Evolutionary conservation across 1,140 invertebrate genomes (phyloP).

Genomic region (Nephila pilipes): DNA sequence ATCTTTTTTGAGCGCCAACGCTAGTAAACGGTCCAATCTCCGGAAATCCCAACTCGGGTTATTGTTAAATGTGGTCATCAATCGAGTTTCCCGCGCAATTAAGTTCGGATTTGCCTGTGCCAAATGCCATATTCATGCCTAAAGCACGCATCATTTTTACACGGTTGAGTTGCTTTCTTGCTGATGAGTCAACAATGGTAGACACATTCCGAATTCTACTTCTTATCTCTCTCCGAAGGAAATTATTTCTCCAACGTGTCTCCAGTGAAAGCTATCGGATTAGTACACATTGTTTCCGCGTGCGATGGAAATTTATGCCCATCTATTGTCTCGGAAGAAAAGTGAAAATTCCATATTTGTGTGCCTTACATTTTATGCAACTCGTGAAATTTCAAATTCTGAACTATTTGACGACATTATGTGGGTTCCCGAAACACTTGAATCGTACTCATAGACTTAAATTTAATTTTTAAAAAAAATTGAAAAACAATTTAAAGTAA

Average conservation of each 20-base stretch:
- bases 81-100: not conserved
- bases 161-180: not conserved
- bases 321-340: not conserved
- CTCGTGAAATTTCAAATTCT: not conserved
- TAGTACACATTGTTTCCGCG: conserved; percentile 24
- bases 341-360: not conserved
- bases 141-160: not conserved
- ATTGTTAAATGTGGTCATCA: not conserved
- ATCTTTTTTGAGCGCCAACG: too few relatives aligned
- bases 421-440: too few relatives aligned
- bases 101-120: not conserved
- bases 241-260: not conserved
- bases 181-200: conserved; percentile 2
- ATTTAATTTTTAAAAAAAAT: too few relatives aligned
- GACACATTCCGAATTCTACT: not conserved
- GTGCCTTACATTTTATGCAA: not conserved
- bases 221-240: not conserved
- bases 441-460: too few relatives aligned
- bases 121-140: not conserved
- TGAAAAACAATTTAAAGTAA: too few relatives aligned
- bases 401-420: not conserved
- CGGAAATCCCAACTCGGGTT: not conserved
- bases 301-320: conserved; percentile 3
- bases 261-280: not conserved
- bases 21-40: not conserved